phyloP scores from a whole-genome alignment of 2,113 vertebrate species.

The Nestor notabilis region DNA sequence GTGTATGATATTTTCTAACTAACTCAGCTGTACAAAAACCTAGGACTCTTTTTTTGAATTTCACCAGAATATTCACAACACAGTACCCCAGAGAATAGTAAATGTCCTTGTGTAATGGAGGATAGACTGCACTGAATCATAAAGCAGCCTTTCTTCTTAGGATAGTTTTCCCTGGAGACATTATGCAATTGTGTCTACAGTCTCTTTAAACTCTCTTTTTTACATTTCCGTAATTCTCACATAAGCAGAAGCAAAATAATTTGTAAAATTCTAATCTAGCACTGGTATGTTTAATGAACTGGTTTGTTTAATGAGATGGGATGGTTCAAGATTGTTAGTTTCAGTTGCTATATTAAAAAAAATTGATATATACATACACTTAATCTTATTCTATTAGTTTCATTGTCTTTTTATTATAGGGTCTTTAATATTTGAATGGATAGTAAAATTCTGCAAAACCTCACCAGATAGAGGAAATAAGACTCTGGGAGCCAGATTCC shows the following conservation, averaged over 20 bases:
- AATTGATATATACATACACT: neutral
- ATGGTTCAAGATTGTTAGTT: neutral
- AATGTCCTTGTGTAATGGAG: neutral
- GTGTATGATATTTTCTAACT: neutral
- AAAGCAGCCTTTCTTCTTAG: neutral
- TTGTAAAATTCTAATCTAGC: neutral
- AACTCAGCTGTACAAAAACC: neutral
- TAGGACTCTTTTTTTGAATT: neutral
- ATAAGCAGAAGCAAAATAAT: neutral
- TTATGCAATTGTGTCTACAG: neutral
- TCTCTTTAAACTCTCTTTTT: neutral
- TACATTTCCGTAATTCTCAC: neutral
- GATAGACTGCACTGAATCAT: neutral
- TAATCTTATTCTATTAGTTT: neutral
- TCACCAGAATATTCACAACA: neutral
- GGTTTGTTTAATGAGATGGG: neutral
- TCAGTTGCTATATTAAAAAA: neutral
- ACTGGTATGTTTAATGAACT: neutral
- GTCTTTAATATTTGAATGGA: neutral
- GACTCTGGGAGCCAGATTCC: neutral
- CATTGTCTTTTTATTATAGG: neutral
- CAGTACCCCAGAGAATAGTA: neutral
- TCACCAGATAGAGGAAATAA: neutral
- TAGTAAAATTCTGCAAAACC: neutral
- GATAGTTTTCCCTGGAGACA: neutral